Conservation (phyloP, 1,140 invertebrate species). For the Neodiprion lecontei region DNA sequence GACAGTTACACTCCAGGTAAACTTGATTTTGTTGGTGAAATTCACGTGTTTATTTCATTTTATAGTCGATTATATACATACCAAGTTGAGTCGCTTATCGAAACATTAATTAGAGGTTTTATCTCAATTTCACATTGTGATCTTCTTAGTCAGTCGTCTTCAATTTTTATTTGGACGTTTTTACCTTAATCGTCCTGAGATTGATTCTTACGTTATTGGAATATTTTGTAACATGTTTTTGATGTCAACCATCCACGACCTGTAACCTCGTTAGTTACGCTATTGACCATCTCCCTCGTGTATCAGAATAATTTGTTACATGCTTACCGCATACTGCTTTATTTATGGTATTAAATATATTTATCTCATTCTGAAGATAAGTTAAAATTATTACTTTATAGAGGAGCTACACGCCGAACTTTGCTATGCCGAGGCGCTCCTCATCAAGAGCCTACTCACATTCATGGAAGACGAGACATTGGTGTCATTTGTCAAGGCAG, state of each 20-base stretch:
- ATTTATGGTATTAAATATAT: background rate
- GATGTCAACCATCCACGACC: too few relatives aligned
- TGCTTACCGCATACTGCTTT: too few relatives aligned
- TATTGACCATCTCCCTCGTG: too few relatives aligned
- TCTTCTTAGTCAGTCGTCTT: too few relatives aligned
- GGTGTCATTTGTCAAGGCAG: slow-evolving; percentile 91
- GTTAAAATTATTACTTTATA: slow-evolving; percentile 48
- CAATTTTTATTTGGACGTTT: too few relatives aligned
- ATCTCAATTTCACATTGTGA: too few relatives aligned
- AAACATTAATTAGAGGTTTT: too few relatives aligned
- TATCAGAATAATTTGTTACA: too few relatives aligned
- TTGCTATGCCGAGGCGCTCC: slow-evolving; percentile 89
- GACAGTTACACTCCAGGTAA: slow-evolving; percentile 76
- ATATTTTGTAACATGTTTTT: too few relatives aligned
- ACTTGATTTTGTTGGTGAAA: background rate
- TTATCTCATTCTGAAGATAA: background rate
- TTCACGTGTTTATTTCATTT: background rate
- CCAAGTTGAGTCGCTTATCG: slow-evolving; percentile 6
- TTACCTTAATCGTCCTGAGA: too few relatives aligned
- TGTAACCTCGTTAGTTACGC: too few relatives aligned
- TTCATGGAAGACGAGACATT: slow-evolving; percentile 96
- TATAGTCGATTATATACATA: slow-evolving; percentile 1
- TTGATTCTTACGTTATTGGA: too few relatives aligned
- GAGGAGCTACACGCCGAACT: slow-evolving; percentile 94
- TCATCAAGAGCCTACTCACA: slow-evolving; percentile 87